Base-by-base conservation (phyloP, 1,140 invertebrate species). In the Anoplophora glabripennis region DNA sequence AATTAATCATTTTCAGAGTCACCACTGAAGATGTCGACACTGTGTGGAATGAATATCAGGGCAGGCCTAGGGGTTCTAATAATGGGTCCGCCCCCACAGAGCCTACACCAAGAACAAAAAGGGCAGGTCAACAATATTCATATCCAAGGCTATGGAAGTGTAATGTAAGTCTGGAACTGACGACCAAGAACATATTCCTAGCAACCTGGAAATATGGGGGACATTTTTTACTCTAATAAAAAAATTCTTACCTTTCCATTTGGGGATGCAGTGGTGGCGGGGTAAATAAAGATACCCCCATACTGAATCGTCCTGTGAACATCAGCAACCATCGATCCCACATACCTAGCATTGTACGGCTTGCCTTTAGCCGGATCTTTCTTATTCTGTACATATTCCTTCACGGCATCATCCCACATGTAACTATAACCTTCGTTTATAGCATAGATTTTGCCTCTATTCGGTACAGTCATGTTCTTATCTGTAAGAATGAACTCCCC, bases 301-400 rank as follows among this genome's bases (percentile, higher is more conserved):
- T 99, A 98, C 72, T 96, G 95, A 21, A 99, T 85, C 0, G 96
- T 99, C 68, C 96, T 85, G 76, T 99, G 96, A 1, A 99, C 94
- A 80, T 99, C 96, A 10, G 96, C 94, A 1, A 99, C 98, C 98
- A 99, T 99, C 4, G 96, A 99, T 4, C 98, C 98, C 52, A 99
- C 92, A 77, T 99, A 99, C 45, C 98, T 83, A 1, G 92, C 93
- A 36, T 90, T 93, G 73, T 97, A 99, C 0, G 93, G 87, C 76
- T 96, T 98, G 38, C 94, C 94, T 55, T 78, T 83, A 57, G 80
- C 75, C 1, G 96, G 94, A 74, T 88, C 84, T 79, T 99, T 99
- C 76, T 96, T 98, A 10, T 84, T 87, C n/a, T 88, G 77, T 14
- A 99, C 84, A 73, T 99, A 99, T 73, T 94, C 87, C 49, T 78